Evolutionary conservation across 53 echinoderm and acorn worm species (phyloP), one percentile per base, ranked within the genome.

Genomic region (Holothuria scabra): DNA sequence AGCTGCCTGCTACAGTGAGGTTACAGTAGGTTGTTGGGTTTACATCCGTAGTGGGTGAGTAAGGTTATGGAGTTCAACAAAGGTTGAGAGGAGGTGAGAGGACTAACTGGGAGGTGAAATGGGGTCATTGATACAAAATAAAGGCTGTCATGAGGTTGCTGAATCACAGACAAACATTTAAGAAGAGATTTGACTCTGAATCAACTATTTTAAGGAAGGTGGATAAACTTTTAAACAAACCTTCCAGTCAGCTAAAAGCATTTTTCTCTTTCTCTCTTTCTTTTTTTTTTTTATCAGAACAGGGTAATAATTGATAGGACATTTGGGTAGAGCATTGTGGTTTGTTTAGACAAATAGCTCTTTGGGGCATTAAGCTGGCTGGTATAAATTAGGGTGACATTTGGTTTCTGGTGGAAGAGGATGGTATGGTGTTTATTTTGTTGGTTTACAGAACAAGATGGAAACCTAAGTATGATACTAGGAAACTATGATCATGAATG

Each of bases 291-390:
- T 48, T 48, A 10, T 48, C 14, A 9, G 46, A 41, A 35, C 41
- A 71, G 71, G 71, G 30, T 71, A 71, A 71, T 71, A 71, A 71
- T 71, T 71, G 71, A 71, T 46, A 71, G 41, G 71, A 71, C 46
- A 18, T 29, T 24, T 23, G n/a, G 35, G 44, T 1, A 46, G 46
- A 46, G 71, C 46, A 9, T 71, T 71, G 24, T 20, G 71, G 71
- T 71, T 71, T 71, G 71, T 71, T 71, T 71, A 71, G 71, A 71
- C 71, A 71, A 71, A 71, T 71, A 46, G 71, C 71, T 71, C 71
- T 71, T 41, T 41, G 46, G 71, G 44, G 30, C 35, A 66, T 28
- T 66, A 66, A 66, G 35, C n/a, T 12, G 33, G 38, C 68, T 20
- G 34, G 71, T 44, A 71, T 71, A 71, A 41, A 71, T 71, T 71